Evolutionary conservation across 2,113 vertebrate genomes (phyloP).

Genomic region (Capreolus pygargus): DNA sequence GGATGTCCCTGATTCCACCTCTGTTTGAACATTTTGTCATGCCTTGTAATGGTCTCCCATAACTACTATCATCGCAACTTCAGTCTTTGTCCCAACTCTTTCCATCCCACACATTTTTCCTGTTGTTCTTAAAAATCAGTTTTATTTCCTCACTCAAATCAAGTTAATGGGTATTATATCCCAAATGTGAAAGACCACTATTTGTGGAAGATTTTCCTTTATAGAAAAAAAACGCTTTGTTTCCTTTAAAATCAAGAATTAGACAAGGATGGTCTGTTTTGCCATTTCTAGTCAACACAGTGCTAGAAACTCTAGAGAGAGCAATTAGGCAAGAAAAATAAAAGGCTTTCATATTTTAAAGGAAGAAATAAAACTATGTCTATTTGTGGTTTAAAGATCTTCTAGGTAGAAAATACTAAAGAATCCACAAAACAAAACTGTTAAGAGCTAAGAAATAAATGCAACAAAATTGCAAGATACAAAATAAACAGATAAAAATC

Average conservation of each 20-base stretch:
- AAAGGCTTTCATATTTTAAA: neutral
- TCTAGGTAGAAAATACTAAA: neutral
- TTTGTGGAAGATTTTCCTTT: neutral
- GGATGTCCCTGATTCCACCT: neutral
- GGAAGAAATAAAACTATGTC: slow-evolving; percentile 11
- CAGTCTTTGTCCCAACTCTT: neutral
- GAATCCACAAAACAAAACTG: neutral
- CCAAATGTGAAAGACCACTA: neutral
- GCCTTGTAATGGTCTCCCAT: neutral
- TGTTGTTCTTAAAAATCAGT: neutral
- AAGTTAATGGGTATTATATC: neutral
- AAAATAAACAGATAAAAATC: neutral
- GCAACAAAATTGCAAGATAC: neutral
- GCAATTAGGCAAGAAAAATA: neutral
- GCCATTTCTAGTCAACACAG: neutral
- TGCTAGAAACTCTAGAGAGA: neutral
- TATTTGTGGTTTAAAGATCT: neutral
- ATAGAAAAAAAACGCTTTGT: neutral
- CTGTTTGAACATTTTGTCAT: neutral
- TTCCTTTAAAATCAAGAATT: slow-evolving; percentile 18
- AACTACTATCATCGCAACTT: neutral
- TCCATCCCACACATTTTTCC: neutral
- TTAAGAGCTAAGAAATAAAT: slow-evolving; percentile 8
- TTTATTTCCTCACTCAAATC: neutral
- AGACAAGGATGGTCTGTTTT: neutral